These are phyloP conservation scores for Drosophila lacteicornis DNA, from an alignment of 1,140 invertebrate species.

Conservation along the genomic window DNA sequence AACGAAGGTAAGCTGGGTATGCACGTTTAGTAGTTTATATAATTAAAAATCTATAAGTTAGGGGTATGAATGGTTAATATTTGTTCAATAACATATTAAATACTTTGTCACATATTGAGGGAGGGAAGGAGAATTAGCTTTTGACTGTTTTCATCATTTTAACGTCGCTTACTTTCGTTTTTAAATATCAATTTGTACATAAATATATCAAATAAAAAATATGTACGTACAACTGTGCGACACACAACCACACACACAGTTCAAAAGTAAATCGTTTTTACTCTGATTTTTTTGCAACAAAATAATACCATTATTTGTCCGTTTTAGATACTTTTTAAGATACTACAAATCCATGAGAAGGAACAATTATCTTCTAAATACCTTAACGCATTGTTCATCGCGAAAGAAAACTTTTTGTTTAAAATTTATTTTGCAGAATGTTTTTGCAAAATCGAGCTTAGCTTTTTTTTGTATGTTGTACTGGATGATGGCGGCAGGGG, in stretches of 20 bases:
- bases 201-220: neutral
- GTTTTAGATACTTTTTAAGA: neutral
- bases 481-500: neutral
- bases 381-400: conserved; percentile 23
- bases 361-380: conserved; percentile 5
- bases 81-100: neutral
- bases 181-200: neutral
- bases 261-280: neutral
- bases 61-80: too few relatives aligned
- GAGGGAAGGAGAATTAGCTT: neutral
- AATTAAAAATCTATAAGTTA: neutral
- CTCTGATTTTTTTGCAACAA: neutral
- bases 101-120: neutral
- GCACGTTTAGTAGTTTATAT: neutral
- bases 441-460: neutral
- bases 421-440: neutral
- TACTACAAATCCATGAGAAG: neutral
- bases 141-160: neutral
- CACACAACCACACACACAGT: conserved; percentile 2
- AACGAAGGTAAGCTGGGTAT: neutral
- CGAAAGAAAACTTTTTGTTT: conserved; percentile 1
- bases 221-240: conserved; percentile 1
- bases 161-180: neutral
- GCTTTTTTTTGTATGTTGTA: neutral
- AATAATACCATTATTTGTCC: conserved; percentile 21